Evolutionary conservation across 2,113 vertebrate genomes (phyloP), one percentile per base, ranked within the genome.

Genomic region (Meleagris gallopavo): DNA sequence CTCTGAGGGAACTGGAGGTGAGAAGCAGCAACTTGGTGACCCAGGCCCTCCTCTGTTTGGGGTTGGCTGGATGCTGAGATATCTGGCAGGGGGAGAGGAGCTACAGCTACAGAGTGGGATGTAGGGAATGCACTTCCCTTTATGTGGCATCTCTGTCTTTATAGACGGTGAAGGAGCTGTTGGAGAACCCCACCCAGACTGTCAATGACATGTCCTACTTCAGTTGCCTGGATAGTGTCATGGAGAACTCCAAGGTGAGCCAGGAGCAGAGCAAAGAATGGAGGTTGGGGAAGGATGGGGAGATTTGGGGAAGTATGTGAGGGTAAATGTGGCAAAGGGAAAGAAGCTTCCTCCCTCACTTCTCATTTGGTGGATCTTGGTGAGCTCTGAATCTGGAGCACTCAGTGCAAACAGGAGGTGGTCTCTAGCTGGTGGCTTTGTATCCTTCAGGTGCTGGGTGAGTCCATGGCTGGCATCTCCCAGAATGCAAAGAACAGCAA

Each of bases 231-330:
- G 99, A 99, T 96, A 99, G 98, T 0, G 99, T 99, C 46, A 99
- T 99, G 99, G 99, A 99, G 96, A 99, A 99, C 97, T 99, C 99
- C 16, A 99, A 99, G 98, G 99, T 99, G 88, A 85, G 92, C 27
- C 46, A 25, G 41, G 25, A 36, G 13, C 34, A 19, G 74, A 34
- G n/a, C 25, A n/a, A 5, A 54, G 9, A 16, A 5, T 9, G 6
- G 45, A 52, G 5, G 78, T 10, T 55, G 20, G 6, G 17, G 13
- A 40, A 62, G 14, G 54, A 32, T 2, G 4, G 5, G 10, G 16
- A 38, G 6, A 32, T 15, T 75, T 58, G 77, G 46, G 7, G 19
- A 72, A 57, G 30, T 10, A 29, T 65, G 18, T 55, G 9, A 8
- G 32, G 19, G 1, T 20, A 46, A 67, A 67, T 32, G 14, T n/a